Base-by-base conservation (phyloP, 2,113 vertebrate genomes). In the Trinectes maculatus region DNA sequence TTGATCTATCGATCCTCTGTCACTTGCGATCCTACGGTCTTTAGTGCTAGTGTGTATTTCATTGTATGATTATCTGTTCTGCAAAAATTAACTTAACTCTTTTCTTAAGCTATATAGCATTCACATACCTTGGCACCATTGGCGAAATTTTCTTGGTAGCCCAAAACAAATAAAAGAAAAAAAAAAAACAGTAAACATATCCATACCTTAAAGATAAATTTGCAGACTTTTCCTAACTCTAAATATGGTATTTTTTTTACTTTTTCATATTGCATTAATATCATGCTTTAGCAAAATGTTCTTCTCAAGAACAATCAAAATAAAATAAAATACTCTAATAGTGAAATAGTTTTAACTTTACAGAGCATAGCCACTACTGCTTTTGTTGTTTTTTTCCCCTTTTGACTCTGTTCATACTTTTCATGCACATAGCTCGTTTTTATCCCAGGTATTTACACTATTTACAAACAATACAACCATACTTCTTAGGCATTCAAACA, bases 211-310 rank as follows among this genome's bases (percentile, higher is more conserved):
- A 95, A 95, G 94, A 94, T 96, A 92, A 95, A 93, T 96, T 94
- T 94, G 94, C 95, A 93, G 87, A 87, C 95, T 95, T 95, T 92
- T 94, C 95, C 95, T 96, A 97, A 95, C 92, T 95, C 95, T 98
- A 97, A 97, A 95, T 98, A 98, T 94, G 96, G 92, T 94, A 95
- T 82, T 82, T 94, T 95, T 93, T 83, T 79, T 86, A 92, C 90
- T 92, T 95, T 95, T 93, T 92, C 84, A 93, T 92, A 93, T 97
- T 95, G 95, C 95, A 95, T 93, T 95, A 96, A 94, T 94, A 91
- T 97, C 98, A 99, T 99, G 96, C 97, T 96, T 96, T 94, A 98
- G 97, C 96, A 97, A 98, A 98, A 97, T 95, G 95, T 96, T 96
- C 95, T 96, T 95, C 94, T 96, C 91, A 94, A 95, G 96, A 98